Conservation (phyloP, 2,888 invertebrate species). For the Phyllotreta cruciferae region DNA sequence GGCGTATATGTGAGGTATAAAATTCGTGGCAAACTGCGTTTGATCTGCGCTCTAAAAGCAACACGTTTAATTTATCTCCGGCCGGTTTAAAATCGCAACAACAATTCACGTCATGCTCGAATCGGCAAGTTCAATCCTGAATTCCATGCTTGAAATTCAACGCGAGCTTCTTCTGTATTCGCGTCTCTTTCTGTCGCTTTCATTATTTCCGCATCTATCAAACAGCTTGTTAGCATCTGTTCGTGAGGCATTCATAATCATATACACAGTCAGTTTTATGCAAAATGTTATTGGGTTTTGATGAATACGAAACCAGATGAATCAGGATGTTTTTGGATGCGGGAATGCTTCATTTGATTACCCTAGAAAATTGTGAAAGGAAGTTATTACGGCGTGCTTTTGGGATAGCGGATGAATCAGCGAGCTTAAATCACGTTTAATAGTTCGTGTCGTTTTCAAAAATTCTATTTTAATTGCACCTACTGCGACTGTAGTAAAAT, state of each 20-base stretch:
- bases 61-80: slow-evolving; percentile 43
- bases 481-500: no score
- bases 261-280: slow-evolving; percentile 28
- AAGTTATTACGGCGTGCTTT: slow-evolving; percentile 20
- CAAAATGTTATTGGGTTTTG: slow-evolving; percentile 31
- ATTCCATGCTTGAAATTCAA: slow-evolving; percentile 57
- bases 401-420: slow-evolving; percentile 10
- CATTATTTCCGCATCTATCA: slow-evolving; percentile 57
- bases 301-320: slow-evolving; percentile 27
- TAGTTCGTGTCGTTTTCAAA: slow-evolving; percentile 3
- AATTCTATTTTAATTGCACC: no score
- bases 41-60: no score
- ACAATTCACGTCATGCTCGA: slow-evolving; percentile 46
- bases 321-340: slow-evolving; percentile 30
- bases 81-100: slow-evolving; percentile 28
- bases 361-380: slow-evolving; percentile 27
- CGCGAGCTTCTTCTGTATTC: slow-evolving; percentile 44
- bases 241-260: slow-evolving; percentile 40
- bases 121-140: slow-evolving; percentile 51
- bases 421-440: slow-evolving; percentile 13
- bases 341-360: slow-evolving; percentile 32
- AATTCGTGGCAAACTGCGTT: no score
- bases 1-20: no score
- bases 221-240: slow-evolving; percentile 56
- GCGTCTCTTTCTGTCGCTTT: slow-evolving; percentile 47